These are phyloP conservation scores for Phalacrocorax brasilianus DNA, from an alignment of 2,113 vertebrate genomes.

Conservation along the genomic window DNA sequence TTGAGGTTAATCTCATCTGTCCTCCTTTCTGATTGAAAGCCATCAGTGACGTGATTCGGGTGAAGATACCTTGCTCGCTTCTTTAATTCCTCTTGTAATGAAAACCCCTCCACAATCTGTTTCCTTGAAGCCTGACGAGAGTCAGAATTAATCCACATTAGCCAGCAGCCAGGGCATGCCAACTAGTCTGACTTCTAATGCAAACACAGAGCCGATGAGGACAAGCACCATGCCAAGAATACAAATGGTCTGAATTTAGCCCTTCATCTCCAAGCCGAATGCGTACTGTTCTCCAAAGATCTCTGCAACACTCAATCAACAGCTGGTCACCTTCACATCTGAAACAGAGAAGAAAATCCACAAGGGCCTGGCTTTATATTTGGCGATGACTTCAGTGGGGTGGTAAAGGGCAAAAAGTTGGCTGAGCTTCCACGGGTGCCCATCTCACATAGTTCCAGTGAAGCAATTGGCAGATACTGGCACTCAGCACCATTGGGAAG, in stretches of 20 bases:
- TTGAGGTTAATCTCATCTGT: conserved; percentile 55
- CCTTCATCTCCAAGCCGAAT: neutral
- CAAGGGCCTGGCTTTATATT: neutral
- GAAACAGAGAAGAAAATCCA: conserved; percentile 34
- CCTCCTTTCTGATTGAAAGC: conserved; percentile 26
- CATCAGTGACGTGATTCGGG: neutral
- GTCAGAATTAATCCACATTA: conserved; percentile 29
- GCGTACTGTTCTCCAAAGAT: conserved; percentile 10
- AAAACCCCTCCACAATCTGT: conserved; percentile 27
- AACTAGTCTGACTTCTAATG: conserved; percentile 50
- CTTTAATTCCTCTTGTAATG: conserved; percentile 32
- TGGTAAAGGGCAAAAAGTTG: conserved; percentile 12
- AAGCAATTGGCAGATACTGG: neutral
- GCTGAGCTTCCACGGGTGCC: neutral
- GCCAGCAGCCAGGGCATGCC: neutral
- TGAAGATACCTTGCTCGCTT: conserved; percentile 32
- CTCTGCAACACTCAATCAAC: conserved; percentile 26
- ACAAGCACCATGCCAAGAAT: conserved; percentile 14
- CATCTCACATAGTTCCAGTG: neutral
- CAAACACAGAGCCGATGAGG: conserved; percentile 23
- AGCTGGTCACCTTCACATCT: conserved; percentile 40
- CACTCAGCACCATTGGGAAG: neutral
- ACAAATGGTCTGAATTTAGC: conserved; percentile 57
- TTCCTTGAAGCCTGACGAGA: conserved; percentile 37
- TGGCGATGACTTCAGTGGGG: neutral